A percentile compares a stretch with the other conserved stretches of the same genome.
Conservation (phyloP, 2,113 vertebrate species). For the Ceratotherium simum region DNA sequence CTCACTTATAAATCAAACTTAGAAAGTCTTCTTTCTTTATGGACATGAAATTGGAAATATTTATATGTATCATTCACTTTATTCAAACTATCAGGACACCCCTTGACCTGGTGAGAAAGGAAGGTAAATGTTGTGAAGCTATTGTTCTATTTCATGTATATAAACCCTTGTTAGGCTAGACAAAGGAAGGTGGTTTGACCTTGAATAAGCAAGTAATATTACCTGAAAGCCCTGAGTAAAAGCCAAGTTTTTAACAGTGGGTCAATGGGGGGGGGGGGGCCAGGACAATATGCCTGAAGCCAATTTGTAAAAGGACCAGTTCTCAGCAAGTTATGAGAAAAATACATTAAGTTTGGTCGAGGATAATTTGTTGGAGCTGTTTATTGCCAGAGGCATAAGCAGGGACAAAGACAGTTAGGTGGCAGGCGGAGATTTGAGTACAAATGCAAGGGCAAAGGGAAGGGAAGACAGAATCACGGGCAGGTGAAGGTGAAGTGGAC, state of each 20-base stretch:
- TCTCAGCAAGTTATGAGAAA: constrained; percentile 4
- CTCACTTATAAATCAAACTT: constrained; percentile 50
- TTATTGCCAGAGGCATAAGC: not conserved
- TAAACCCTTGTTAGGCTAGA: not conserved
- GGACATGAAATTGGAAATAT: not conserved
- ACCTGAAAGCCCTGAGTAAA: not conserved
- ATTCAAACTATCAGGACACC: not conserved
- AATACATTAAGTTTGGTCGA: not conserved
- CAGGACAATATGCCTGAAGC: not conserved
- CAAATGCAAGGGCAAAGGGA: not conserved
- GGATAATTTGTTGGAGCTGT: not conserved
- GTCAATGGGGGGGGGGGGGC: not conserved
- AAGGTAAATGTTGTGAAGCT: not conserved
- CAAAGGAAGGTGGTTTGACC: not conserved
- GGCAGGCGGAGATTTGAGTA: not conserved
- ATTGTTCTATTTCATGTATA: not conserved
- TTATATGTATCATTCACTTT: not conserved
- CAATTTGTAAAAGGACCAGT: constrained; percentile 31
- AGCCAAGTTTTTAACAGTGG: not conserved
- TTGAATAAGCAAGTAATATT: not conserved
- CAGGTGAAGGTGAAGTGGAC: not conserved
- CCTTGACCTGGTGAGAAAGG: not conserved
- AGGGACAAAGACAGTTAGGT: not conserved
- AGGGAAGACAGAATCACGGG: not conserved
- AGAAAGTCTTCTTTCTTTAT: not conserved